Base-by-base conservation (phyloP, 2,113 vertebrate species). In the Crotophaga sulcirostris region DNA sequence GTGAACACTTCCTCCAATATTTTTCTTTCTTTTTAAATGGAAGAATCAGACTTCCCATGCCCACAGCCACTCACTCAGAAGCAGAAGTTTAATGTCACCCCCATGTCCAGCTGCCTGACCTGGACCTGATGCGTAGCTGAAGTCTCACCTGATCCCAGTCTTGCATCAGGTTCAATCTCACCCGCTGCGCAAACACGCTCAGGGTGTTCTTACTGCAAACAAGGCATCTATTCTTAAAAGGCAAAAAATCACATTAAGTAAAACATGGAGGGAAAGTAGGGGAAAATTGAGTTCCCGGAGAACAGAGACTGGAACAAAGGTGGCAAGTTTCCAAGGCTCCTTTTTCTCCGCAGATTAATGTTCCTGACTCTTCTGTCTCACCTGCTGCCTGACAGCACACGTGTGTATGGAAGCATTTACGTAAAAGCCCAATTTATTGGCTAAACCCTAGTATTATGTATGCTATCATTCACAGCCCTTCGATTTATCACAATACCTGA, bases 81-180 rank as follows among this genome's bases (percentile, higher is more conserved):
- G 44, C 67, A 89, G 54, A 59, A 47, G 25, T 52, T 77, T 23
- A 42, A 33, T 5, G 0, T 20, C 92, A 74, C 23, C 47, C 52
- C 13, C 0, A 0, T n/a, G 29, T 17, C 66, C 2, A 0, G 9
- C 62, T 23, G 79, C 10, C 54, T 40, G 73, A 68, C 33, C 49
- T 0, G 0, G 44, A 64, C 33, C 26, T 0, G 0, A n/a, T 1
- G 49, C 1, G 2, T 34, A 15, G 55, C 73, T 58, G 42, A 77
- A 59, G 45, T 21, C 66, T 74, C 59, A 56, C 36, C 21, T 12
- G 6, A 6, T 29, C 56, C 15, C 80, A 40, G 36, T 1, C 59
- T 17, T 29, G 20, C 56, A 16, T 10, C 17, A 45, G 36, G 42
- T 40, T 74, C 62, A 60, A 69, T 34, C 73, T 49, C 84, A 24